phyloP scores from a whole-genome alignment of 1,140 invertebrate genomes.

The Eupeodes corollae region DNA sequence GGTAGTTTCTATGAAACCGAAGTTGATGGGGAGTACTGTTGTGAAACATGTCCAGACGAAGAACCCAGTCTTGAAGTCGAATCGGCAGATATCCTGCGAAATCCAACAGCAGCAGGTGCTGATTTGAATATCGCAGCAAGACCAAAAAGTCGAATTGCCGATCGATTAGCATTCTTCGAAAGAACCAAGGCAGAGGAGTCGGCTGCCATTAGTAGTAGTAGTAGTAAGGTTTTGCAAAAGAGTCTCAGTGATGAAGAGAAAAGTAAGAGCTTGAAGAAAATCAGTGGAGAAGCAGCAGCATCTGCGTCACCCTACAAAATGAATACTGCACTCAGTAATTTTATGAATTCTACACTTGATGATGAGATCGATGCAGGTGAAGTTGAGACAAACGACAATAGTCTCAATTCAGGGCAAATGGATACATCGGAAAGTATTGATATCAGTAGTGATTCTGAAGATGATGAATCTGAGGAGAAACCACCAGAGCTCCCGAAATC shows the following conservation, averaged over 20 bases:
- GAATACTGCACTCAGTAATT: slow-evolving; percentile 32
- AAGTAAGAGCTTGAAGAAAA: slow-evolving; percentile 12
- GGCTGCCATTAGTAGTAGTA: no score
- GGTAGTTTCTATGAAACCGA: slow-evolving; percentile 71
- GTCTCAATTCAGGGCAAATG: slow-evolving; percentile 5
- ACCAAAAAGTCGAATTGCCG: slow-evolving; percentile 11
- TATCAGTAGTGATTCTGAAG: not conserved
- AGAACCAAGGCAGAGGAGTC: slow-evolving; percentile 2
- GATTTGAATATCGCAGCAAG: not conserved
- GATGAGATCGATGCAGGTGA: not conserved
- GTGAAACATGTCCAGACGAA: slow-evolving; percentile 78
- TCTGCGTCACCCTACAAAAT: slow-evolving; percentile 14
- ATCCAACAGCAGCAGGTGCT: slow-evolving; percentile 1
- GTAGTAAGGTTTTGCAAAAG: slow-evolving; percentile 13
- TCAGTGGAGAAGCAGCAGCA: slow-evolving; percentile 3
- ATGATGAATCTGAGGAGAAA: slow-evolving; percentile 16
- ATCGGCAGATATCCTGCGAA: not conserved
- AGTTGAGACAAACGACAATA: not conserved
- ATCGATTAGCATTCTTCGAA: slow-evolving; percentile 18
- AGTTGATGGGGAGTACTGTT: slow-evolving; percentile 59
- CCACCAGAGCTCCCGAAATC: slow-evolving; percentile 31
- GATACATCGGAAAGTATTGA: slow-evolving; percentile 7
- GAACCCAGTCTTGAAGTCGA: slow-evolving; percentile 30
- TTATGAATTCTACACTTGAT: slow-evolving; percentile 26
- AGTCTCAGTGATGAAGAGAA: slow-evolving; percentile 48